Conservation (phyloP, 2,888 invertebrate species). For the Allygus modestus region DNA sequence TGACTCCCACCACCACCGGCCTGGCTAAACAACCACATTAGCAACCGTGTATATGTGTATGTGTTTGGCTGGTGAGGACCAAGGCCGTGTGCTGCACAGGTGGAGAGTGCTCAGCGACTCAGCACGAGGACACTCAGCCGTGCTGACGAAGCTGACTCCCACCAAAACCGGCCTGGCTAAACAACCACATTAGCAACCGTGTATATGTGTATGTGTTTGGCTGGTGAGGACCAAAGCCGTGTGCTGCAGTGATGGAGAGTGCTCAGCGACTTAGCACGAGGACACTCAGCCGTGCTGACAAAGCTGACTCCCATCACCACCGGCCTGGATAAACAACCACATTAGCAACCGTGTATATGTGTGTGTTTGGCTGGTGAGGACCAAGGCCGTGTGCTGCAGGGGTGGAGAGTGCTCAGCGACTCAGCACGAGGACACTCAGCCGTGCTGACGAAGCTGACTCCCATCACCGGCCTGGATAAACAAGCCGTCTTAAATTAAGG, state of each 20-base stretch:
- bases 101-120: constrained; percentile 5
- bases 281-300: background rate
- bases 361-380: too few relatives aligned
- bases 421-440: constrained; percentile 8
- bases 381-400: too few relatives aligned
- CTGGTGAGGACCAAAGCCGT: too few relatives aligned
- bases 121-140: background rate
- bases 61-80: too few relatives aligned
- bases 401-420: constrained; percentile 1
- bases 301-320: background rate
- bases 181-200: too few relatives aligned
- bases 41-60: too few relatives aligned
- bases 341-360: too few relatives aligned
- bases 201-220: too few relatives aligned
- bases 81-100: too few relatives aligned
- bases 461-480: background rate
- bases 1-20: too few relatives aligned
- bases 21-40: too few relatives aligned
- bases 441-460: background rate
- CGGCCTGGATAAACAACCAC: background rate
- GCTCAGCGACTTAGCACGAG: constrained; percentile 14
- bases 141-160: constrained; percentile 12
- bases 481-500: background rate
- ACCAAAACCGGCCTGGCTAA: too few relatives aligned
- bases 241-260: background rate